Percentiles rank a stretch among this genome's conserved stretches.
Conservation (phyloP, 2,888 invertebrate species). For the Luperina nickerlii region DNA sequence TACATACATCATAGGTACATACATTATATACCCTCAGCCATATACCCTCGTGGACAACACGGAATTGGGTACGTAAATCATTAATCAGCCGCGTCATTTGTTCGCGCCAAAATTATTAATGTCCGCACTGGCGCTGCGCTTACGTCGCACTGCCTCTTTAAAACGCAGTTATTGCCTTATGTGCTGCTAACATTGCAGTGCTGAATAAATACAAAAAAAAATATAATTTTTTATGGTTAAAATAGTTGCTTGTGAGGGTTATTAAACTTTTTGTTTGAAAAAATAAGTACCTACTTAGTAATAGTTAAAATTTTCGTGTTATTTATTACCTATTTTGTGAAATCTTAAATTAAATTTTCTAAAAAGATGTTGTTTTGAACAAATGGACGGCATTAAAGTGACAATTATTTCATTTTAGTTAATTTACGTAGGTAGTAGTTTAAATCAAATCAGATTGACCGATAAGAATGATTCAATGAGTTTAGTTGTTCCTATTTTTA, state of each 20-base stretch:
- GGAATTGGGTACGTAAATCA: slow-evolving; percentile 88
- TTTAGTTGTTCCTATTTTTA: slow-evolving; percentile 5
- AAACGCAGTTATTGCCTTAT: slow-evolving; percentile 79
- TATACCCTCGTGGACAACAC: slow-evolving; percentile 78
- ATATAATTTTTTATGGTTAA: slow-evolving; percentile 28
- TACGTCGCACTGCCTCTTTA: slow-evolving; percentile 80
- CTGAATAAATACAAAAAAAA: slow-evolving; percentile 55
- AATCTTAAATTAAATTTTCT: neutral
- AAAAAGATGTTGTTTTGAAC: neutral
- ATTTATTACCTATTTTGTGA: neutral
- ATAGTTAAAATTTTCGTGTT: neutral
- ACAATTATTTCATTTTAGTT: neutral
- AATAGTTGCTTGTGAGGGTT: slow-evolving; percentile 10
- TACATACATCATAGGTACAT: slow-evolving; percentile 39
- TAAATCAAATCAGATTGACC: slow-evolving; percentile 41
- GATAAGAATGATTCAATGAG: slow-evolving; percentile 45
- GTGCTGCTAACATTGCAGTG: slow-evolving; percentile 64
- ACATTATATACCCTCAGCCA: slow-evolving; percentile 58
- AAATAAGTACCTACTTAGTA: neutral
- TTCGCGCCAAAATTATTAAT: slow-evolving; percentile 89
- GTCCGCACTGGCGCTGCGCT: slow-evolving; percentile 78
- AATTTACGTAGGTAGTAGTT: slow-evolving; percentile 27
- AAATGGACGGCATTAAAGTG: neutral
- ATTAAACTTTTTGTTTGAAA: slow-evolving; percentile 11
- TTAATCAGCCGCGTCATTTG: slow-evolving; percentile 89